Conservation (phyloP, 2,797 vertebrate species). For the Sebastes aleutianus region DNA sequence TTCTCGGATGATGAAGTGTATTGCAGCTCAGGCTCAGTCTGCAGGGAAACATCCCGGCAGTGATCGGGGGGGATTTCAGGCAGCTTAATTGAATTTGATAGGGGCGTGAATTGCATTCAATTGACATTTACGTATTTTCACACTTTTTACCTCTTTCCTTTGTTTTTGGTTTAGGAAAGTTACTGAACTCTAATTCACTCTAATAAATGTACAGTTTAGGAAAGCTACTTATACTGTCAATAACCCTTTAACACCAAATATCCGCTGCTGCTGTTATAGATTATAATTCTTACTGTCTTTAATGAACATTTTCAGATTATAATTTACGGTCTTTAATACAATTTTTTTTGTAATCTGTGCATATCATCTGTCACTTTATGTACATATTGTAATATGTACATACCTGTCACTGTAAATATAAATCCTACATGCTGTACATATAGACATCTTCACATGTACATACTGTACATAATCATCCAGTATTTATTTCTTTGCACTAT, state of each 20-base stretch:
- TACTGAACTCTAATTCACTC: not conserved
- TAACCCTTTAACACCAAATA: not conserved
- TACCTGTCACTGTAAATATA: too few relatives aligned
- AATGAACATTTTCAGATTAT: too few relatives aligned
- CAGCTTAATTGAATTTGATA: constrained; percentile 36
- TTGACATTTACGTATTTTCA: constrained; percentile 13
- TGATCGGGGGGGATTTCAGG: constrained; percentile 7
- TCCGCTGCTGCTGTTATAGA: not conserved
- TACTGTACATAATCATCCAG: too few relatives aligned
- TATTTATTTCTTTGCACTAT: too few relatives aligned
- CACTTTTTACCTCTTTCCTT: not conserved
- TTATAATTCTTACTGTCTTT: too few relatives aligned
- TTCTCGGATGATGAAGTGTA: constrained; percentile 40
- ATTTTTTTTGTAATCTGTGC: too few relatives aligned
- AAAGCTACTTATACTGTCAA: not conserved
- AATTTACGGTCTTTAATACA: too few relatives aligned
- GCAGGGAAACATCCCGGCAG: constrained; percentile 11
- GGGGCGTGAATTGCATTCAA: constrained; percentile 22
- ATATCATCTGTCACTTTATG: too few relatives aligned
- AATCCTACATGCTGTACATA: too few relatives aligned
- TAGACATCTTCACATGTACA: too few relatives aligned
- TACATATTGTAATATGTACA: too few relatives aligned
- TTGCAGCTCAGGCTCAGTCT: constrained; percentile 16
- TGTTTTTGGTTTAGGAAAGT: not conserved
- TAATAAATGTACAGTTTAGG: not conserved